A percentile compares a stretch with the other conserved stretches of the same genome.
phyloP scores from a whole-genome alignment of 1,140 invertebrate species.

The Matsumurasca onukii region DNA sequence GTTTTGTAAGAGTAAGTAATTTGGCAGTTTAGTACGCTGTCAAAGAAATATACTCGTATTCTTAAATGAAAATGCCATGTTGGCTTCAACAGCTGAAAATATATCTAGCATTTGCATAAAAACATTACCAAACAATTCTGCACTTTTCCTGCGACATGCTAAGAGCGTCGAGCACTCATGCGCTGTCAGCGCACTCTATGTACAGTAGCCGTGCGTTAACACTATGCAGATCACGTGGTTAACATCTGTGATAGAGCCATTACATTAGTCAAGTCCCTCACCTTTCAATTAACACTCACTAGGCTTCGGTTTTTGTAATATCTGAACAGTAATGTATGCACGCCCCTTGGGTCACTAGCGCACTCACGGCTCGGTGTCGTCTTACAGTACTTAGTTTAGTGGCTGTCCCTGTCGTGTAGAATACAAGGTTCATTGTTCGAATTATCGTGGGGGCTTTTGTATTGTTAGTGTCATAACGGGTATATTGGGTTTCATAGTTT shows the following conservation, averaged over 20 bases:
- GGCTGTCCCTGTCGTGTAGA: background rate
- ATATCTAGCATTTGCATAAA: too few species aligned
- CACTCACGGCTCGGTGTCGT: background rate
- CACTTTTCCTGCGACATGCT: background rate
- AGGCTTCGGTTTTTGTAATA: constrained; percentile 5
- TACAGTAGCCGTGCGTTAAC: too few species aligned
- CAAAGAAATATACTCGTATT: background rate
- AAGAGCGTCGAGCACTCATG: background rate
- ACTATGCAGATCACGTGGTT: background rate
- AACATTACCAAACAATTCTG: background rate
- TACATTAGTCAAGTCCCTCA: background rate
- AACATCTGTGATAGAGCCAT: background rate
- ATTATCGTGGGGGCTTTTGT: background rate
- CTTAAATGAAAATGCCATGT: background rate
- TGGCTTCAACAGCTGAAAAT: too few species aligned
- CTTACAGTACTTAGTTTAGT: background rate
- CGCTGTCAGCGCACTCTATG: too few species aligned
- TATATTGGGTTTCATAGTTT: background rate
- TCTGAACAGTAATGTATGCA: background rate
- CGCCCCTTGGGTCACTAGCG: background rate
- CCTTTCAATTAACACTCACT: constrained; percentile 21
- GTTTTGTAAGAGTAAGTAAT: too few species aligned
- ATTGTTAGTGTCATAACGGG: background rate
- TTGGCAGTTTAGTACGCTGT: background rate
- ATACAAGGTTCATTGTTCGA: background rate